These are phyloP conservation scores for Pseudopodoces humilis DNA, from an alignment of 2,113 vertebrate species.

Conservation along the genomic window DNA sequence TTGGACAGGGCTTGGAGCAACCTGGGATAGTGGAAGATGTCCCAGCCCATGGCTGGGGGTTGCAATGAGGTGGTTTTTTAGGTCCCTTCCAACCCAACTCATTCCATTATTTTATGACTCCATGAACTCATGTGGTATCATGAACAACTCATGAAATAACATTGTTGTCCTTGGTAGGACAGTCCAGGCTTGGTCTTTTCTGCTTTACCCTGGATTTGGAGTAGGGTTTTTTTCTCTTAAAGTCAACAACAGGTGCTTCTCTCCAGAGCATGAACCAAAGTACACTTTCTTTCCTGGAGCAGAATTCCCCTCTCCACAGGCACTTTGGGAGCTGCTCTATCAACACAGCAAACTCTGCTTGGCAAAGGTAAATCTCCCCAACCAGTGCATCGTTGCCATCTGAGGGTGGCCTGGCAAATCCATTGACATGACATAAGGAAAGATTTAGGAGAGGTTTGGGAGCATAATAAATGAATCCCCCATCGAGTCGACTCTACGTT, in stretches of 20 bases:
- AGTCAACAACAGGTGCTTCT: neutral
- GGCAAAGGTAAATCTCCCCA: neutral
- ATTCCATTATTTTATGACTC: neutral
- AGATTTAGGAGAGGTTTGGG: slow-evolving; percentile 54
- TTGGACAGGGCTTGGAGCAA: rapidly evolving
- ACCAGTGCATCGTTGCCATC: neutral
- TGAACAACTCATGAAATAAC: neutral
- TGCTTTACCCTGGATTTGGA: neutral
- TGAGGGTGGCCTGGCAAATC: slow-evolving; percentile 21
- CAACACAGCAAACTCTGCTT: neutral
- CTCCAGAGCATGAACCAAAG: neutral
- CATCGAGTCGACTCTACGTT: neutral
- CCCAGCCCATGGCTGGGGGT: neutral
- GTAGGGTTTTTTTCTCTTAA: neutral
- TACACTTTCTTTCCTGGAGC: neutral
- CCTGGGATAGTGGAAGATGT: neutral
- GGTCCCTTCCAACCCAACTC: neutral
- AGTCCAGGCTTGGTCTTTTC: neutral
- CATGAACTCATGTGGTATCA: neutral
- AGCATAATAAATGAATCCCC: slow-evolving; percentile 45
- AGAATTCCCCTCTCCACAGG: neutral
- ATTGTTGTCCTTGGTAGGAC: neutral
- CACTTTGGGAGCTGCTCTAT: neutral
- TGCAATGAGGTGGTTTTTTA: neutral
- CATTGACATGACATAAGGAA: neutral